Percentiles rank a stretch among this genome's conserved stretches.
Conservation (phyloP, 2,797 vertebrate genomes). For the Iguana delicatissima region DNA sequence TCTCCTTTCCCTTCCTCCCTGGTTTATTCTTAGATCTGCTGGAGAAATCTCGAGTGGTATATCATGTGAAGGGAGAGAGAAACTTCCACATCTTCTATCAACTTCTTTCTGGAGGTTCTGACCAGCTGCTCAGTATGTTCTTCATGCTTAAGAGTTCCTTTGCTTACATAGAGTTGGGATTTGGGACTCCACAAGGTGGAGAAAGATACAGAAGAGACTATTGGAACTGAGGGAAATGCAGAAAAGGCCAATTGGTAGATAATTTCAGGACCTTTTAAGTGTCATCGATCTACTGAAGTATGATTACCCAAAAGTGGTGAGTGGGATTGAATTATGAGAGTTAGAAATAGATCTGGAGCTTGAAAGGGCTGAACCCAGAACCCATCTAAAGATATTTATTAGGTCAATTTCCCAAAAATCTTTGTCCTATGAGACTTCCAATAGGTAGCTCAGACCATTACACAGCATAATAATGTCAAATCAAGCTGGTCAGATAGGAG, state of each 20-base stretch:
- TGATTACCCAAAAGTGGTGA: neutral
- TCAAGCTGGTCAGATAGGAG: neutral
- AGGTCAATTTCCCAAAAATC: neutral
- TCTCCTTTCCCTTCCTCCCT: neutral
- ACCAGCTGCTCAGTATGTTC: constrained; percentile 78
- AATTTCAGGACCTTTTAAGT: neutral
- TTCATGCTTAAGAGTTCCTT: neutral
- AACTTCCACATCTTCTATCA: constrained; percentile 88
- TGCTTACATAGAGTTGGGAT: neutral
- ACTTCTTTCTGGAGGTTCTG: constrained; percentile 79
- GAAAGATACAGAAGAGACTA: neutral
- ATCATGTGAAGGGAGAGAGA: constrained; percentile 81
- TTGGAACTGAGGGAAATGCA: neutral
- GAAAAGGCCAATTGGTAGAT: neutral
- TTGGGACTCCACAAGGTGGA: neutral
- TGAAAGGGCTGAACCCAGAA: neutral
- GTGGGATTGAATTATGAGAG: neutral
- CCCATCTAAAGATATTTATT: neutral
- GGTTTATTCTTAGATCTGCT: constrained; percentile 76
- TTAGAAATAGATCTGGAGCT: neutral
- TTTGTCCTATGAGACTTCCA: neutral
- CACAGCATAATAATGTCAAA: neutral
- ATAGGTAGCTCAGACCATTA: neutral
- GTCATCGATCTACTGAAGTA: neutral
- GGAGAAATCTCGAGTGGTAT: constrained; percentile 85